phyloP scores from a whole-genome alignment of 1,140 invertebrate genomes.

The Pemphigus obesinymphae region DNA sequence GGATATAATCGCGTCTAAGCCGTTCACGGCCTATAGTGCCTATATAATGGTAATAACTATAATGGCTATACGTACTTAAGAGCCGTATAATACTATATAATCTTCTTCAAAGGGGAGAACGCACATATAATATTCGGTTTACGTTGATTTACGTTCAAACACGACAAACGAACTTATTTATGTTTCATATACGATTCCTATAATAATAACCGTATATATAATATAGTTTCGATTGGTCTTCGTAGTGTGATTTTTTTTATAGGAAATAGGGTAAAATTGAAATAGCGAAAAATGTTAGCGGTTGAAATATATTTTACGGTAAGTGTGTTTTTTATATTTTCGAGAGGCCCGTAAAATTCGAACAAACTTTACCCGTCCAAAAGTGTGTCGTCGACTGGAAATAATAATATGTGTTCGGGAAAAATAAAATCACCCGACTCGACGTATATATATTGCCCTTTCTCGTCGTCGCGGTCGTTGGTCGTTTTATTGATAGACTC shows the following conservation, averaged over 20 bases:
- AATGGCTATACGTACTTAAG: not conserved
- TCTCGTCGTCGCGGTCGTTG: not conserved
- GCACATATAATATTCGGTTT: not conserved
- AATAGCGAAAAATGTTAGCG: not conserved
- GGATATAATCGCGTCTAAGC: not conserved
- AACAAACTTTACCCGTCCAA: not conserved
- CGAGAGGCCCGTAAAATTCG: not conserved
- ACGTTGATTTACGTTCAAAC: not conserved
- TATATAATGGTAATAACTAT: not conserved
- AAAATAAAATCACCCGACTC: not conserved
- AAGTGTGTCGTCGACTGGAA: not conserved
- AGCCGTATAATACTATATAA: not conserved
- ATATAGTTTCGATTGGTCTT: not conserved
- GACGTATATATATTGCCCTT: not conserved
- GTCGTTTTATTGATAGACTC: slow-evolving; percentile 5
- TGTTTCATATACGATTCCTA: not conserved
- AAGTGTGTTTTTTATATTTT: not conserved
- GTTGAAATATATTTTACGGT: not conserved
- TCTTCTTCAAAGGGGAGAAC: not conserved
- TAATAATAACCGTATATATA: no score
- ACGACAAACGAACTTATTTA: not conserved
- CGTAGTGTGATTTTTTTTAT: not conserved
- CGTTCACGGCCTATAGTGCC: not conserved
- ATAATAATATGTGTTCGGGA: not conserved
- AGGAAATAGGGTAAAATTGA: not conserved